Evolutionary conservation across 1,140 invertebrate genomes (phyloP), one percentile per base, ranked within the genome.

Genomic region (Ostrea edulis): DNA sequence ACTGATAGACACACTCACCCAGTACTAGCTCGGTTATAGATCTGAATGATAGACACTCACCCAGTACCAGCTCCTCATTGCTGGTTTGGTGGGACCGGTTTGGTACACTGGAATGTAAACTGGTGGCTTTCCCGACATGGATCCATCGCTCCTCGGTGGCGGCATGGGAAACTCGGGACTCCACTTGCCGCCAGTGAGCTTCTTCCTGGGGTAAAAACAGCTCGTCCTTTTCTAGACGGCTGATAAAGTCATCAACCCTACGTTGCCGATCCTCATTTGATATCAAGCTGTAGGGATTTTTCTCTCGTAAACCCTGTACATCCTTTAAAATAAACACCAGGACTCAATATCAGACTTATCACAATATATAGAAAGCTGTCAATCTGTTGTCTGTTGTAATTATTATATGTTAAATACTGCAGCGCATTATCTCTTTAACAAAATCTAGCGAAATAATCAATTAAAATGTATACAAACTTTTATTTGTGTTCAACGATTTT

Each of bases 1-100:
- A 44, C 35, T 44, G 35, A 5, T 44, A 44, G 35, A 5, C 35
- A 62, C 8, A 85, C 86, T 53, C n/a, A 87, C 88, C 84, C 2
- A 91, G 85, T 87, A 90, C 92, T 54, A 92, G 87, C 87, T 90
- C 91, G n/a, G n/a, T n/a, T n/a, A n/a, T n/a, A n/a, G n/a, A n/a
- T n/a, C 35, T 44, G 1, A 1, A 44, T 44, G 35, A 0, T 35
- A 8, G 20, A 62, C 8, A 85, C 86, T 53, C n/a, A 87, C 88
- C 84, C 2, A 91, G 85, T 87, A 90, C 92, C 58, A 92, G 87
- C 87, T 90, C 91, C 86, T 92, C 91, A 85, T 90, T 90, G 83
- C 84, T 55, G 71, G 86, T 91, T 87, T 87, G 88, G 83, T 90
- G 90, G 90, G 91, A 90, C 90, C 85, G 81, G 53, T 89, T 77